Conservation (phyloP, 2,113 vertebrate genomes). For the Felis chaus region DNA sequence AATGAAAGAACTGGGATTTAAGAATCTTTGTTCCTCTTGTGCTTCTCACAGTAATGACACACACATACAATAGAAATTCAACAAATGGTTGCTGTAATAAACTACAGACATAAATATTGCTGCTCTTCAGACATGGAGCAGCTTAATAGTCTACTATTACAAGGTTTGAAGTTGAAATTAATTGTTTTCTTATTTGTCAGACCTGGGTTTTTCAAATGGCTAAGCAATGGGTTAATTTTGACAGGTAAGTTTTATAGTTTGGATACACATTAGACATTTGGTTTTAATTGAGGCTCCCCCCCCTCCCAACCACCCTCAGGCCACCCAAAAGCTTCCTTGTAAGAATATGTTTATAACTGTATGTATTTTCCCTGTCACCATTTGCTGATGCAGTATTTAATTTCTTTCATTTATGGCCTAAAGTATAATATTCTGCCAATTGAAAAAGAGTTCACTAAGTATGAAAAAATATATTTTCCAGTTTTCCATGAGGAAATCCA, state of each 20-base stretch:
- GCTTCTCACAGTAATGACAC: not conserved
- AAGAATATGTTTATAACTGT: slow-evolving; percentile 60
- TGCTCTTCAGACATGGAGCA: not conserved
- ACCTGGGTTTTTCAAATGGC: not conserved
- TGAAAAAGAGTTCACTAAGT: slow-evolving; percentile 62
- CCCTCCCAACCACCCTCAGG: not conserved
- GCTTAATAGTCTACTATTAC: not conserved
- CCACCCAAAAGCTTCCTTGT: slow-evolving; percentile 64
- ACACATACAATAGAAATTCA: not conserved
- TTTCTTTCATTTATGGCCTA: slow-evolving; percentile 73
- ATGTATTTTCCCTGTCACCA: slow-evolving; percentile 46
- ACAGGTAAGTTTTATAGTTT: slow-evolving; percentile 50
- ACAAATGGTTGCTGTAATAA: not conserved
- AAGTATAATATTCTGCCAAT: slow-evolving; percentile 59
- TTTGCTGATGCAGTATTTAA: slow-evolving; percentile 73
- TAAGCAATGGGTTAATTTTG: slow-evolving; percentile 53
- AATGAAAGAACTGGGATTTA: not conserved
- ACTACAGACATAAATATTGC: not conserved
- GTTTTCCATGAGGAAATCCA: slow-evolving; percentile 81
- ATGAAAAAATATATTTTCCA: slow-evolving; percentile 73
- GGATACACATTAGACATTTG: slow-evolving; percentile 74
- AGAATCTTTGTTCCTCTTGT: not conserved
- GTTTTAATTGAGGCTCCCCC: slow-evolving; percentile 55
- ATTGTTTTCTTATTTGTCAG: slow-evolving; percentile 59
- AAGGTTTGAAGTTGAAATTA: not conserved